Evolutionary conservation across 53 echinoderm and acorn worm genomes (phyloP).

Genomic region (Temnopleurus reevesii): DNA sequence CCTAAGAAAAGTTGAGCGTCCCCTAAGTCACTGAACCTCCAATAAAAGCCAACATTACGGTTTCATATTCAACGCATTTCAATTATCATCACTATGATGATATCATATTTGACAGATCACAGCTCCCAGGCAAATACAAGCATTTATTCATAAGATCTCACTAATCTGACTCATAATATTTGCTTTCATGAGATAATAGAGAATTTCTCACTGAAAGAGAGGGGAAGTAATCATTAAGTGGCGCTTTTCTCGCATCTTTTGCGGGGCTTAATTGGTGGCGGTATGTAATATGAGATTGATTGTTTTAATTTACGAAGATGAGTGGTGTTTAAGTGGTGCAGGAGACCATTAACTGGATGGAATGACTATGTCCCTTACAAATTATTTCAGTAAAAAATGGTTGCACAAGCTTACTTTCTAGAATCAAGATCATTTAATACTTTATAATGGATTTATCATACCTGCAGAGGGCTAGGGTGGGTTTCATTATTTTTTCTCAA

Average conservation of each 20-base stretch:
- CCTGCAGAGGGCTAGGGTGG: no score
- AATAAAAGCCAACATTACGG: not conserved
- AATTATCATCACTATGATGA: not conserved
- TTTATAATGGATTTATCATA: no score
- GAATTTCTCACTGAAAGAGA: not conserved
- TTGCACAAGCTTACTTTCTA: no score
- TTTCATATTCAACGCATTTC: not conserved
- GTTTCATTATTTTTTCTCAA: no score
- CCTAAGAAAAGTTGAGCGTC: not conserved
- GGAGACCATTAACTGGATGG: not conserved
- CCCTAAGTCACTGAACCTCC: not conserved
- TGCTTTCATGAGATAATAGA: not conserved
- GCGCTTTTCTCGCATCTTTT: not conserved
- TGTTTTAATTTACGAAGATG: not conserved
- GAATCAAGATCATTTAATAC: no score
- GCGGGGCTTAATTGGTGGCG: not conserved
- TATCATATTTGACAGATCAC: conserved; percentile 17
- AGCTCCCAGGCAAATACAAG: not conserved
- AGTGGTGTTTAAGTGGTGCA: not conserved
- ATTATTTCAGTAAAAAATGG: no score
- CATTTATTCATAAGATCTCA: not conserved
- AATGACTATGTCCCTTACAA: not conserved
- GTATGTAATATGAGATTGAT: conserved; percentile 4
- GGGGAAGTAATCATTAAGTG: conserved; percentile 31
- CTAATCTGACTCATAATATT: conserved; percentile 30